These are phyloP conservation scores for Sminthurides bifidus DNA, from an alignment of 1,140 invertebrate genomes.

Conservation along the genomic window DNA sequence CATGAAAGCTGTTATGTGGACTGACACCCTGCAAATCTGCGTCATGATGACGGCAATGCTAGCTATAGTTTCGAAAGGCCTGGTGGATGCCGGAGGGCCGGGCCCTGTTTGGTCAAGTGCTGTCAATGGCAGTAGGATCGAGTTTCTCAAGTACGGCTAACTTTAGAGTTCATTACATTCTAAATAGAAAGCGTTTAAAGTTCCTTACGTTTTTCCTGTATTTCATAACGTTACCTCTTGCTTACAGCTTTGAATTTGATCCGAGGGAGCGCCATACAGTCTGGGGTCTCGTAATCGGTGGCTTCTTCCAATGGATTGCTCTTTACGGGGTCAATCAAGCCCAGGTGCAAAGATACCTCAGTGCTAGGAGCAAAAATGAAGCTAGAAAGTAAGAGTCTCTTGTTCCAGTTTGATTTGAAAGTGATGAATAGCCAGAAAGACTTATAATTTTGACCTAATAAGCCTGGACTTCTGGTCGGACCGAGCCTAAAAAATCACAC, in stretches of 20 bases:
- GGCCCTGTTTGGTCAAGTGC: conserved; percentile 54
- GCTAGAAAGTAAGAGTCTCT: conserved; percentile 18
- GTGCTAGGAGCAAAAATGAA: conserved; percentile 30
- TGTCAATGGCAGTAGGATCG: conserved; percentile 51
- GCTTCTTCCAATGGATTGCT: conserved; percentile 45
- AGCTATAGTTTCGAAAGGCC: conserved; percentile 51
- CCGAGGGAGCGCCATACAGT: conserved; percentile 43
- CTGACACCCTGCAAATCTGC: conserved; percentile 43
- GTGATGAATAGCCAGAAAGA: background rate
- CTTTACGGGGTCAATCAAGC: conserved; percentile 49
- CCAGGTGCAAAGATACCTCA: conserved; percentile 46
- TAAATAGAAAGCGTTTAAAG: background rate
- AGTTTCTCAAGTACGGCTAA: conserved; percentile 57
- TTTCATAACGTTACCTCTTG: background rate
- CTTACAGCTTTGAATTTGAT: conserved; percentile 39
- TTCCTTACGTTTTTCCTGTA: background rate
- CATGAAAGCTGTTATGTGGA: conserved; percentile 44
- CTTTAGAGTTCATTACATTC: background rate
- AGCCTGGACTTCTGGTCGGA: background rate
- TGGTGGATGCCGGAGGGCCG: conserved; percentile 56
- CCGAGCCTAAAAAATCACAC: background rate
- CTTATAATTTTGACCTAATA: background rate
- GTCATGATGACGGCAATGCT: conserved; percentile 43
- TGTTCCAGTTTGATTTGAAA: background rate
- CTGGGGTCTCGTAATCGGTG: conserved; percentile 45